Evolutionary conservation across 1,140 invertebrate species (phyloP).

Genomic region (Pseudoatta argentina): DNA sequence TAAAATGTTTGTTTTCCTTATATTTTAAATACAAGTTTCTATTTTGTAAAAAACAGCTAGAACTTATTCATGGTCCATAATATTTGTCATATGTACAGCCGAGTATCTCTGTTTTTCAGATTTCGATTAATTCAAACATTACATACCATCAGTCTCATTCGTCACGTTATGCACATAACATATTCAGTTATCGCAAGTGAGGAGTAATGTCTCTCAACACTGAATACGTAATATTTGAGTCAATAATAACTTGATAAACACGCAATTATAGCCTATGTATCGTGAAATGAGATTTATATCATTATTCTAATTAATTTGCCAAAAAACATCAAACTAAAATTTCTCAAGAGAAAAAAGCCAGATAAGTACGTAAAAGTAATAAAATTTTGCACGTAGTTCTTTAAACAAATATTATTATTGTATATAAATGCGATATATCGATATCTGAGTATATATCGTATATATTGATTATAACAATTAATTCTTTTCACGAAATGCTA

Average conservation of each 20-base stretch:
- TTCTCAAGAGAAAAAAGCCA: neutral
- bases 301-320: neutral
- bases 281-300: neutral
- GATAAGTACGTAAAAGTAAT: neutral
- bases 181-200: constrained; percentile 10
- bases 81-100: neutral
- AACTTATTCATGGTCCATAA: too few species aligned
- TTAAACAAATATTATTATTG: neutral
- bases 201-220: neutral
- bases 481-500: neutral
- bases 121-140: constrained; percentile 16
- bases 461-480: neutral
- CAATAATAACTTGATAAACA: neutral
- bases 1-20: too few species aligned
- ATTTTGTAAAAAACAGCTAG: too few species aligned
- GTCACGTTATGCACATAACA: neutral
- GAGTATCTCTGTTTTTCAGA: neutral
- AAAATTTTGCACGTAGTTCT: neutral
- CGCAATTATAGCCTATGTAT: neutral
- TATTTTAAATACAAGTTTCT: too few species aligned
- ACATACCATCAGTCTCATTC: neutral
- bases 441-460: neutral
- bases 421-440: neutral
- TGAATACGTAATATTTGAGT: constrained; percentile 1
- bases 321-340: constrained; percentile 7